Base-by-base conservation (phyloP, 2,113 vertebrate genomes). In the Cephalopholis sonnerati region DNA sequence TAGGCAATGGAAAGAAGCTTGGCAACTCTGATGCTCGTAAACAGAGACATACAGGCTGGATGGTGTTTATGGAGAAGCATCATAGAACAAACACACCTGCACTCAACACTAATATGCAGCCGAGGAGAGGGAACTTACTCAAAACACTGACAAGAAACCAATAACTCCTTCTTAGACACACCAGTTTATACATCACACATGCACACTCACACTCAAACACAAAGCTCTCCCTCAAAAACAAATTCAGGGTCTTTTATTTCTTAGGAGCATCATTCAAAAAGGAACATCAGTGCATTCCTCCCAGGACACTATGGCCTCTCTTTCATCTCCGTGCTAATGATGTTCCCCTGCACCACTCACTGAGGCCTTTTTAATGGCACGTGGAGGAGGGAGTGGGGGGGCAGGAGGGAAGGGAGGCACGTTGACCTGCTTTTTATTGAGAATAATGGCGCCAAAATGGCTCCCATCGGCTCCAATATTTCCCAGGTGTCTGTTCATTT, bases 361-460 rank as follows among this genome's bases (percentile, higher is more conserved):
- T 4, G 32, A 62, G 66, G 82, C 68, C 70, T 74, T 77, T 77
- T 89, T 91, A 91, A 89, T 75, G 84, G 81, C 81, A 87, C 18
- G 16, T 57, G 64, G 53, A 51, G 50, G 29, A n/a, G 65, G 55
- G 15, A 6, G 22, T 39, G 44, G 75, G 41, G 27, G 13, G 18
- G 46, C 51, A 9, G 46, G 64, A 27, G 53, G 61, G 62, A 20
- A 70, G 50, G 74, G 71, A 51, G 74, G 74, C 61, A 75, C 27
- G 4, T 57, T 91, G 90, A 93, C 93, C 88, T 84, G 81, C 66
- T 73, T 89, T 89, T 92, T 91, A 94, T 90, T 87, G 85, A 92
- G 84, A 93, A 91, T 88, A 94, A 93, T 91, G 89, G 88, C 68
- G 79, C 77, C 86, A 88, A 86, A 93, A 93, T 87, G 90, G 83